Evolutionary conservation across 2,888 invertebrate species (phyloP).

Genomic region (Cantharis lateralis): DNA sequence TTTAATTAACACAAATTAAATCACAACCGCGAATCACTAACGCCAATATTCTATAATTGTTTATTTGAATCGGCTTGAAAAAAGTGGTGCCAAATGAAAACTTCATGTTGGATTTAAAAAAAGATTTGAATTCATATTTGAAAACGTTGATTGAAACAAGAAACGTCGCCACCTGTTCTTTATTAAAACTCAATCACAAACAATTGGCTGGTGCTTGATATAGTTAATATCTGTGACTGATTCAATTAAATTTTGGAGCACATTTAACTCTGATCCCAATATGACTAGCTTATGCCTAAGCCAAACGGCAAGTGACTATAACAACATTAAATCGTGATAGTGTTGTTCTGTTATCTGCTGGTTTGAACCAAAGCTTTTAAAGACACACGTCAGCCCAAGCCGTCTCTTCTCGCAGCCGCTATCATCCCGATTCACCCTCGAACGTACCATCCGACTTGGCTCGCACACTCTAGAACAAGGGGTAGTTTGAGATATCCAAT

Average conservation of each 20-base stretch:
- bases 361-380: slow-evolving; percentile 41
- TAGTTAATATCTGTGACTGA: slow-evolving; percentile 59
- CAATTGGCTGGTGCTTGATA: slow-evolving; percentile 55
- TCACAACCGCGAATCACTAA: background rate
- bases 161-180: slow-evolving; percentile 33
- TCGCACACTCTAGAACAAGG: slow-evolving; percentile 43
- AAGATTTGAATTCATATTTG: slow-evolving; percentile 14
- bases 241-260: slow-evolving; percentile 57
- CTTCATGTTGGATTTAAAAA: slow-evolving; percentile 26
- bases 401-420: slow-evolving; percentile 27
- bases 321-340: slow-evolving; percentile 59
- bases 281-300: slow-evolving; percentile 58
- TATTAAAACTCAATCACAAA: slow-evolving; percentile 48
- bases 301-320: slow-evolving; percentile 59
- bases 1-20: background rate
- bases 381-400: slow-evolving; percentile 17
- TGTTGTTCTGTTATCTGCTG: slow-evolving; percentile 56
- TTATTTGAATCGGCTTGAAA: background rate
- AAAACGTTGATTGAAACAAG: slow-evolving; percentile 20
- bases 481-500: slow-evolving; percentile 46
- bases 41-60: background rate
- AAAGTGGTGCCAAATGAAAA: slow-evolving; percentile 14
- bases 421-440: slow-evolving; percentile 46
- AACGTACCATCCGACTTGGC: slow-evolving; percentile 50
- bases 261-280: slow-evolving; percentile 56